Evolutionary conservation across 2,888 invertebrate species (phyloP).

Genomic region (Andrena praecox): DNA sequence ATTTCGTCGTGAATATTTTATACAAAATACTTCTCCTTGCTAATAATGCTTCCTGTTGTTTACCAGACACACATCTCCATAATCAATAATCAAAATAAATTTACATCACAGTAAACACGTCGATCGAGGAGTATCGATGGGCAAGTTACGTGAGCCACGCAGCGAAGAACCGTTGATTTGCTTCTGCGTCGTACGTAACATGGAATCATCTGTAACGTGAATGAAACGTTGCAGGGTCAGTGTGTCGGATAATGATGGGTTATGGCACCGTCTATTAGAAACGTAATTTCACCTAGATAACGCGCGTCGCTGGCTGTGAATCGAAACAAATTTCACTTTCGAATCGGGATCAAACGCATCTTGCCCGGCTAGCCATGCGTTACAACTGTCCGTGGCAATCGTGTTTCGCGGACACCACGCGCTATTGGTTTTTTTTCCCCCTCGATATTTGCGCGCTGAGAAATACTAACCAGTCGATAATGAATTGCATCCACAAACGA

Average conservation of each 20-base stretch:
- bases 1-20: not conserved
- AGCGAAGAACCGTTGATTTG: constrained; percentile 39
- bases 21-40: not conserved
- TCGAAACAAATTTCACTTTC: constrained; percentile 69
- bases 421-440: not conserved
- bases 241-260: constrained; percentile 58
- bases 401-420: not conserved
- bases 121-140: constrained; percentile 19
- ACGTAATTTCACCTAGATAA: constrained; percentile 72
- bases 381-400: not conserved
- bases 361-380: not conserved
- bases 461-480: constrained; percentile 23
- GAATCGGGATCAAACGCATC: constrained; percentile 55
- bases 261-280: constrained; percentile 48
- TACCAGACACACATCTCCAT: not conserved
- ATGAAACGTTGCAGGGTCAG: constrained; percentile 60
- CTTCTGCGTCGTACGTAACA: constrained; percentile 40
- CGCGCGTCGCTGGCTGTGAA: constrained; percentile 60
- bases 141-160: constrained; percentile 38
- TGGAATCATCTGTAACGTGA: constrained; percentile 50
- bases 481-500: constrained; percentile 1
- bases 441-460: not conserved
- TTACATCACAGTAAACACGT: not conserved
- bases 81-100: not conserved
- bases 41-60: not conserved